Evolutionary conservation across 2,797 vertebrate species (phyloP), one percentile per base, ranked within the genome.

Genomic region (Fratercula arctica): DNA sequence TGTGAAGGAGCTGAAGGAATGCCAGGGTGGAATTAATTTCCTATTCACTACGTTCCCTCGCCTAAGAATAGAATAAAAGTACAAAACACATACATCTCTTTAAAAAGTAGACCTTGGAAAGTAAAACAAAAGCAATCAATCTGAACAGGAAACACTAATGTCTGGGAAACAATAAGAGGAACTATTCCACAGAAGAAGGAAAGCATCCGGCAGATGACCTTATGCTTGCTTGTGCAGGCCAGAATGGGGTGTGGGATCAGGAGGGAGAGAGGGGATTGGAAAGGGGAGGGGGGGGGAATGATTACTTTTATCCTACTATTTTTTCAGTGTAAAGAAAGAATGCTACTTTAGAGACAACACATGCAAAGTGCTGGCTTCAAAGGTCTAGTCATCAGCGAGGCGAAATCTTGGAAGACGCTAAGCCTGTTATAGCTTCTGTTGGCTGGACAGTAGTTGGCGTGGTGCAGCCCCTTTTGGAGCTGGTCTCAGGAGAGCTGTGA

Each of bases 1-100:
- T 72, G 48, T 68, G 64, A 81, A 81, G 84, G 46, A 91, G 59
- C 43, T 90, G 91, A 90, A 91, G 29, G 57, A 79, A 84, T 85
- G 77, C 19, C 80, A 79, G 59, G 8, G 16, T 59, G 78, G 70
- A 76, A 78, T 69, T 96, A 72, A 89, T 91, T 96, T 93, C 70
- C 59, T 59, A 76, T 87, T 94, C 11, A 4, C 31, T 78, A 8
- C 5, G 15, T 86, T 81, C 69, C 41, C 28, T 48, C 70, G 33
- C 23, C 82, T 86, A 94, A 95, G 69, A 96, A 94, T 48, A 94
- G 79, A 84, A 85, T 63, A 85, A 39, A 85, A 89, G 31, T 45
- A 35, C 39, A 90, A 92, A 90, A 60, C 33, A 75, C 29, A 29
- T 35, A 73, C 11, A 37, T n/a, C 7, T 90, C 23, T 76, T 63